Percentiles rank a stretch among this genome's conserved stretches.
Conservation (phyloP, 2,797 vertebrate species). For the Spinibarbus caldwelli region DNA sequence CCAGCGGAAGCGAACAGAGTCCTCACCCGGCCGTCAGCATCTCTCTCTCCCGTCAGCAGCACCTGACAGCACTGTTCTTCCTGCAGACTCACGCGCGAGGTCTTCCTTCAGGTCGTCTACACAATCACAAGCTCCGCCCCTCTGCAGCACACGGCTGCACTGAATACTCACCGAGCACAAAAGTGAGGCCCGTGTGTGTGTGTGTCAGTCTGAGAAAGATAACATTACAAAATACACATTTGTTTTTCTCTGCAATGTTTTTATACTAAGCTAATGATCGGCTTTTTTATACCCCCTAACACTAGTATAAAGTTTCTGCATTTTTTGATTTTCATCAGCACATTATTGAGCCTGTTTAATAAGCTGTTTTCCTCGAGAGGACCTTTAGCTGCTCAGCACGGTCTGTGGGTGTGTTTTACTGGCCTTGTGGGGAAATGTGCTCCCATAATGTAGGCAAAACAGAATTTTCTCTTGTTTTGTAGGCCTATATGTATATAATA, state of each 20-base stretch:
- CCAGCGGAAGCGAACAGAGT: background rate
- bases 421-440: background rate
- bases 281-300: background rate
- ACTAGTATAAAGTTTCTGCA: background rate
- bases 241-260: background rate
- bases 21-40: background rate
- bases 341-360: background rate
- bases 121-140: constrained; percentile 62
- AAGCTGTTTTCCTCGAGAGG: constrained; percentile 14
- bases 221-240: background rate
- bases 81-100: constrained; percentile 32
- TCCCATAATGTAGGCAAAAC: background rate
- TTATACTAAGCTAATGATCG: background rate
- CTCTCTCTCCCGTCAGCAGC: constrained; percentile 21
- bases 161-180: constrained; percentile 64
- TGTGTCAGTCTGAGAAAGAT: background rate
- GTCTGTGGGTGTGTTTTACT: background rate
- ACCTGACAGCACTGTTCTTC: constrained; percentile 31
- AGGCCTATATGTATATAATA: too few relatives aligned
- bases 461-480: background rate
- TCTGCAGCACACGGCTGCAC: constrained; percentile 70
- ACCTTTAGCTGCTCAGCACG: background rate
- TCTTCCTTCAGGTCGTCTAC: constrained; percentile 38
- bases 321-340: background rate
- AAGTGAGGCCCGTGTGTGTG: background rate